Base-by-base conservation (phyloP, 2,797 vertebrate genomes). In the Champsocephalus gunnari region DNA sequence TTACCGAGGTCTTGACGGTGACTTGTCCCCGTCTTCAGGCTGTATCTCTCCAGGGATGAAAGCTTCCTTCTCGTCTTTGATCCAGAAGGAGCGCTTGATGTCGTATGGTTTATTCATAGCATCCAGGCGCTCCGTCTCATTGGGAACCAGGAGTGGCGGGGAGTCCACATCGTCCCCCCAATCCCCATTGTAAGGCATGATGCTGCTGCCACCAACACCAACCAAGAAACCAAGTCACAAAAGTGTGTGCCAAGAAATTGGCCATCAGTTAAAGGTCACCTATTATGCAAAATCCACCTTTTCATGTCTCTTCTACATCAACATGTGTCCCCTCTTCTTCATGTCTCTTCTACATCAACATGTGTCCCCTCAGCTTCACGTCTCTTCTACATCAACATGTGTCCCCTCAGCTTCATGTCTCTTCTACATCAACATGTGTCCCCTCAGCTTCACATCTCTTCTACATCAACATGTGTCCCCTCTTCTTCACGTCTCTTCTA, bases 51-150 rank as follows among this genome's bases (percentile, higher is more conserved):
- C 94, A 8, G 89, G 66, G 0, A 94, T 0, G 44, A 95, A 94
- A 16, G 76, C 83, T 9, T 90, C 86, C 79, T 95, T 95, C 17
- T 93, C 85, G 0, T 93, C 86, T 85, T 90, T 92, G 80, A 95
- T 66, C 92, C 92, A 94, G 84, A 91, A 94, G 6, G 91, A 93
- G 70, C 81, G 92, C 83, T 95, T 95, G 72, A 94, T 94, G 69
- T 94, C 89, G 0, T 71, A 93, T 11, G 91, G 76, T 71, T 92
- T 93, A 79, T 80, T 94, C 75, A 87, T 84, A 48, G 83, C 88
- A 73, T 95, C 87, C 0, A 90, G 50, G 49, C 81, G 91, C 90
- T 95, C 91, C 83, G 94, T 93, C 32, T 94, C 86, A 0, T 73
- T 32, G 43, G 92, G 89, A 69, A 61, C 73, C 87, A 94, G 84